A percentile compares a stretch with the other conserved stretches of the same genome.
These are phyloP conservation scores for Brachylomia viminalis DNA, from an alignment of 2,888 invertebrate genomes.

Conservation along the genomic window DNA sequence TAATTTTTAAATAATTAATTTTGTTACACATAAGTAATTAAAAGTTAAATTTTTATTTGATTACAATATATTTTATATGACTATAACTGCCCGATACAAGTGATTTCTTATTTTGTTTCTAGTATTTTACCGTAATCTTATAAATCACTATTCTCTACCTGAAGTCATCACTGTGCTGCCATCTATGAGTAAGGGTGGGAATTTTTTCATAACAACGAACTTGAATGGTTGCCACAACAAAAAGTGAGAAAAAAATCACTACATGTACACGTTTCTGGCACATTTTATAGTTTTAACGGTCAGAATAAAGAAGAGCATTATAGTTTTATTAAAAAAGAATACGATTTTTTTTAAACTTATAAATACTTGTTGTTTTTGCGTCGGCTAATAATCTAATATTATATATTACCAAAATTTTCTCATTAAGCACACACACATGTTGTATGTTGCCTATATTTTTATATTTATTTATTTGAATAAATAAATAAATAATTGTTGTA, in stretches of 20 bases:
- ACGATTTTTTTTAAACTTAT: too few species aligned
- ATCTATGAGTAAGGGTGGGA: slow-evolving; percentile 46
- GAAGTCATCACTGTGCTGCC: slow-evolving; percentile 42
- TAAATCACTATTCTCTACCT: background rate
- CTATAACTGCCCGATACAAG: background rate
- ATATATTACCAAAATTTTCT: background rate
- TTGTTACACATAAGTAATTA: background rate
- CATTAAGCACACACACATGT: background rate
- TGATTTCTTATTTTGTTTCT: background rate
- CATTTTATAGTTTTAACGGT: background rate
- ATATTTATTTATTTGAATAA: too few species aligned
- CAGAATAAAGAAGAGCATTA: too few species aligned
- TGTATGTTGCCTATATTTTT: too few species aligned
- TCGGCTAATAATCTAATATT: background rate
- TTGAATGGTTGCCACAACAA: slow-evolving; percentile 11
- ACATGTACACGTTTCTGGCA: background rate
- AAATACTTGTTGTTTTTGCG: too few species aligned
- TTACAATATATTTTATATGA: background rate
- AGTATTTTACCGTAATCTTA: background rate
- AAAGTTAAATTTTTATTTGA: background rate
- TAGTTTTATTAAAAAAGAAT: background rate
- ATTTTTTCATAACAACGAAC: slow-evolving; percentile 19
- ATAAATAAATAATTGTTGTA: too few species aligned
- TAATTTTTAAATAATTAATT: background rate
- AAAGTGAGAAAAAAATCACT: background rate